Conservation (phyloP, 1,140 invertebrate genomes). For the Mylabris phalerata region DNA sequence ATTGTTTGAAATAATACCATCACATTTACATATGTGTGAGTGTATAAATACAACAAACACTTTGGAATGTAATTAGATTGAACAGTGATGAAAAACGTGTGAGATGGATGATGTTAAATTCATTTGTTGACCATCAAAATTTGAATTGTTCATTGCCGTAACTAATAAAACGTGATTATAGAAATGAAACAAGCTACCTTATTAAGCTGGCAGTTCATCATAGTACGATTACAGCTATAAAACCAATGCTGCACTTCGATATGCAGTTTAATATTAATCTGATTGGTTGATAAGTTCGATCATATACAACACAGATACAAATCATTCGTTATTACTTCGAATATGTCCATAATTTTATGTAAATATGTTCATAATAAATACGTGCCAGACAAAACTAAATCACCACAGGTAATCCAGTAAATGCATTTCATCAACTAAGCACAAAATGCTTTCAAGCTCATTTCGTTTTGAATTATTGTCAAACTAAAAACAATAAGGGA, state of each 20-base stretch:
- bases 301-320: constrained; percentile 14
- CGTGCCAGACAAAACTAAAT: constrained; percentile 2
- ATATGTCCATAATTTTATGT: constrained; percentile 13
- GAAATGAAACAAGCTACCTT: constrained; percentile 20
- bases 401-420: constrained; percentile 1
- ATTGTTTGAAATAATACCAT: too few species aligned
- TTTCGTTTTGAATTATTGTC: too few species aligned
- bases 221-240: constrained; percentile 22
- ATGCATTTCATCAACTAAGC: not conserved
- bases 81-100: not conserved
- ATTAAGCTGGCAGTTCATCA: constrained; percentile 30
- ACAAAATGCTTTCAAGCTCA: not conserved
- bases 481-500: too few species aligned
- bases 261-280: constrained; percentile 21
- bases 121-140: constrained; percentile 15
- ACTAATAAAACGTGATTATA: constrained; percentile 23
- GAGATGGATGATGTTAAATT: constrained; percentile 2
- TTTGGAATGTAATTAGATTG: too few species aligned
- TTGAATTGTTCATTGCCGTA: constrained; percentile 20
- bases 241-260: constrained; percentile 16
- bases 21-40: too few species aligned
- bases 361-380: constrained; percentile 17
- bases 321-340: constrained; percentile 16
- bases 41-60: too few species aligned
- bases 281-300: constrained; percentile 15